These are phyloP conservation scores for Labroides dimidiatus DNA, from an alignment of 2,797 vertebrate genomes.

Conservation along the genomic window DNA sequence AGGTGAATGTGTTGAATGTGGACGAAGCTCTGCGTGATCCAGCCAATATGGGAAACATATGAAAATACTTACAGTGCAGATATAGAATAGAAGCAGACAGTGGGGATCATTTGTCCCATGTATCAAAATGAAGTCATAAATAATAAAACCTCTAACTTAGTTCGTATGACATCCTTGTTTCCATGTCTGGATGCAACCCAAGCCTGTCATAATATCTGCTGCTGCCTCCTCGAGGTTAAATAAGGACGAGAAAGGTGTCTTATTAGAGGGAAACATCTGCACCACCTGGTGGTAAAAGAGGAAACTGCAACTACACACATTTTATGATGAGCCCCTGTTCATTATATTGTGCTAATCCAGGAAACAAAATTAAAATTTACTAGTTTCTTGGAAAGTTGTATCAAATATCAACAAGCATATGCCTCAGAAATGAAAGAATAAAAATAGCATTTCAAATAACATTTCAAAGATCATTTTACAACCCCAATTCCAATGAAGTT, in stretches of 20 bases:
- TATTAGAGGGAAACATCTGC: constrained; percentile 21
- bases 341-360: too few relatives aligned
- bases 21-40: constrained; percentile 33
- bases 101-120: neutral
- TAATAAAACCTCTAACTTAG: neutral
- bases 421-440: too few relatives aligned
- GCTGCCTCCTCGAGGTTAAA: constrained; percentile 22
- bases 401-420: too few relatives aligned
- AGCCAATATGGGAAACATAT: constrained; percentile 4
- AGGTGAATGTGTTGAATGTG: constrained; percentile 48
- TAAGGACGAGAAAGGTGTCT: constrained; percentile 33
- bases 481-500: too few relatives aligned
- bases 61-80: neutral
- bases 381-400: neutral
- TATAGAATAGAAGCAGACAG: neutral
- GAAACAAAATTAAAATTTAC: neutral
- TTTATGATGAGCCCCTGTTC: neutral
- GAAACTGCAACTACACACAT: constrained; percentile 10
- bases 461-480: too few relatives aligned
- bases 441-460: too few relatives aligned
- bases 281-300: constrained; percentile 45
- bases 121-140: neutral
- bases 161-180: neutral
- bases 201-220: constrained; percentile 1
- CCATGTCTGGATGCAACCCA: constrained; percentile 10